Evolutionary conservation across 2,113 vertebrate species (phyloP).

Genomic region (Python bivittatus): DNA sequence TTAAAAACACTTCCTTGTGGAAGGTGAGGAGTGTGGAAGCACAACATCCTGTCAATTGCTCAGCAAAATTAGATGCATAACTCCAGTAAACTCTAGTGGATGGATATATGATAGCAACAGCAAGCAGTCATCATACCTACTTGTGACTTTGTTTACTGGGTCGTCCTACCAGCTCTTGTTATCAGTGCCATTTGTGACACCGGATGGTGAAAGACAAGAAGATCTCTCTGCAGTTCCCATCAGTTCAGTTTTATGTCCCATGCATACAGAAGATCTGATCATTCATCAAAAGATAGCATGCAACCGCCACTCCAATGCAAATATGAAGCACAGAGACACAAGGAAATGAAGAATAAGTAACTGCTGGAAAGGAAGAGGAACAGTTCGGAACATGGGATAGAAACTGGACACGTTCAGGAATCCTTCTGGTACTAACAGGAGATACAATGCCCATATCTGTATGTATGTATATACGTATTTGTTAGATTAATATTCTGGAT

Average conservation of each 20-base stretch:
- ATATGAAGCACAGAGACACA: neutral
- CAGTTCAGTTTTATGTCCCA: constrained; percentile 38
- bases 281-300: neutral
- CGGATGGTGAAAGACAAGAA: constrained; percentile 62
- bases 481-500: no score
- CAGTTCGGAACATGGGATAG: neutral
- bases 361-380: no score
- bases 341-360: neutral
- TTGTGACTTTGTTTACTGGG: constrained; percentile 60
- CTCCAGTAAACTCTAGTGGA: constrained; percentile 58
- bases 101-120: constrained; percentile 66
- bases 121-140: constrained; percentile 64
- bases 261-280: constrained; percentile 9
- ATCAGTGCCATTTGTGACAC: constrained; percentile 56
- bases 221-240: constrained; percentile 55
- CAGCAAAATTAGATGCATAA: constrained; percentile 66
- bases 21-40: neutral
- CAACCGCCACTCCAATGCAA: neutral
- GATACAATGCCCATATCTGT: neutral
- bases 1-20: constrained; percentile 17
- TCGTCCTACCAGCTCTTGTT: constrained; percentile 53
- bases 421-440: neutral
- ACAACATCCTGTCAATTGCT: constrained; percentile 59
- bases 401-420: neutral
- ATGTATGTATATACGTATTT: no score